Evolutionary conservation across 2,888 invertebrate genomes (phyloP).

Genomic region (Hemithea aestivaria): DNA sequence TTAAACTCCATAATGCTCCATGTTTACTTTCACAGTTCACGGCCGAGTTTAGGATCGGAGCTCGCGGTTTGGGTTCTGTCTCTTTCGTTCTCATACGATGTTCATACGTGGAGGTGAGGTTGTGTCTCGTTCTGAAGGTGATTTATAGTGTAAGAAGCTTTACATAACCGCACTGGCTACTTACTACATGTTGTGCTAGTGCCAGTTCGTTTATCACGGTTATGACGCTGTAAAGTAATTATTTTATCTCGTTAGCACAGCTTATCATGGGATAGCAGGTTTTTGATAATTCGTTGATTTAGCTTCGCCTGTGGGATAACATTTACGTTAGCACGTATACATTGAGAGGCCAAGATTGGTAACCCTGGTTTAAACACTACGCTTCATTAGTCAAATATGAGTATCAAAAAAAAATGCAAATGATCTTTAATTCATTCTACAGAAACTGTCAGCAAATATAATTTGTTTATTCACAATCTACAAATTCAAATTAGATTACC

Average conservation of each 20-base stretch:
- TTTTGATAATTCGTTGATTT: conserved; percentile 20
- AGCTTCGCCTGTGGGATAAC: conserved; percentile 4
- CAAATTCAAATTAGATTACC: conserved; percentile 13
- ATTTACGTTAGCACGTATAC: neutral
- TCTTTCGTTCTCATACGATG: conserved; percentile 27
- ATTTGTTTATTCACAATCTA: conserved; percentile 2
- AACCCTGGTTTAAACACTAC: too few relatives aligned
- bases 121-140: conserved; percentile 49
- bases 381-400: too few relatives aligned
- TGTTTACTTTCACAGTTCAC: conserved; percentile 67
- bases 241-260: conserved; percentile 56
- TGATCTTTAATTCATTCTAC: too few relatives aligned
- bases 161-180: conserved; percentile 57
- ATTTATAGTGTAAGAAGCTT: conserved; percentile 60
- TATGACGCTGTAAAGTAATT: conserved; percentile 64
- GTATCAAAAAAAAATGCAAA: too few relatives aligned
- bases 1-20: conserved; percentile 42
- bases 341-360: too few relatives aligned
- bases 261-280: conserved; percentile 30
- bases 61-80: conserved; percentile 30
- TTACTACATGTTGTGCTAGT: conserved; percentile 52
- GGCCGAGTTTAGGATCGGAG: conserved; percentile 44
- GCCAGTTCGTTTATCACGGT: conserved; percentile 59
- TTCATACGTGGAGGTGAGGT: conserved; percentile 20
- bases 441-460: too few relatives aligned